Percentiles rank a stretch among this genome's conserved stretches.
phyloP scores from a whole-genome alignment of 1,140 invertebrate species.

The Aphis gossypii region DNA sequence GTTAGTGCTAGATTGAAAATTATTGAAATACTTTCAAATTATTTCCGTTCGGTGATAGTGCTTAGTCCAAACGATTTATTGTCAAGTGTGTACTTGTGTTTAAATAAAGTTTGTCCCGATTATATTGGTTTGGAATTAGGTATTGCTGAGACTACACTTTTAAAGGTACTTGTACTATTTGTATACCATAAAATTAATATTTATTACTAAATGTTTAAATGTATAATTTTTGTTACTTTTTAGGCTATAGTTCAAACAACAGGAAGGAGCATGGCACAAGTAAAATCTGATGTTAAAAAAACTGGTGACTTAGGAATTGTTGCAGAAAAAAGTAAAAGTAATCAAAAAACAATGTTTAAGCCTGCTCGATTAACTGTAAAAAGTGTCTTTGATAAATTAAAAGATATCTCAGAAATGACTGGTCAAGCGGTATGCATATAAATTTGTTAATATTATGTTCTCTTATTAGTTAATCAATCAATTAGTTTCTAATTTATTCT shows the following conservation, averaged over 20 bases:
- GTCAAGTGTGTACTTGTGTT: conserved; percentile 89
- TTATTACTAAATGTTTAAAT: not conserved
- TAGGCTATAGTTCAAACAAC: conserved; percentile 89
- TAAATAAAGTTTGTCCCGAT: conserved; percentile 94
- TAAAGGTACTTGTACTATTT: conserved; percentile 70
- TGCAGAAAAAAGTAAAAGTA: conserved; percentile 87
- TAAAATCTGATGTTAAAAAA: conserved; percentile 81
- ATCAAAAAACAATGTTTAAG: conserved; percentile 88
- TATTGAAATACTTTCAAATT: conserved; percentile 93
- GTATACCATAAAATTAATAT: not conserved
- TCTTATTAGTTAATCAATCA: not conserved
- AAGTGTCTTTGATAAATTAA: conserved; percentile 85
- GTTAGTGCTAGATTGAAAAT: conserved; percentile 91
- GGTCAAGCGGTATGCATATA: conserved; percentile 68
- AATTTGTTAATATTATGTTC: conserved; percentile 12
- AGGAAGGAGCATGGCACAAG: conserved; percentile 83
- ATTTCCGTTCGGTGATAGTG: conserved; percentile 89
- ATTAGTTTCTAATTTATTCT: conserved; percentile 7
- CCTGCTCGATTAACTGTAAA: conserved; percentile 73
- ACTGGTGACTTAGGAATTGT: conserved; percentile 92
- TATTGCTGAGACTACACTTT: conserved; percentile 90
- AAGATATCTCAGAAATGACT: conserved; percentile 88
- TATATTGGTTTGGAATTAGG: conserved; percentile 91
- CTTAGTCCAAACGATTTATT: conserved; percentile 88
- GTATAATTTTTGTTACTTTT: not conserved